Conservation (phyloP, 2,113 vertebrate species). For the Melanostigma gelatinosum region DNA sequence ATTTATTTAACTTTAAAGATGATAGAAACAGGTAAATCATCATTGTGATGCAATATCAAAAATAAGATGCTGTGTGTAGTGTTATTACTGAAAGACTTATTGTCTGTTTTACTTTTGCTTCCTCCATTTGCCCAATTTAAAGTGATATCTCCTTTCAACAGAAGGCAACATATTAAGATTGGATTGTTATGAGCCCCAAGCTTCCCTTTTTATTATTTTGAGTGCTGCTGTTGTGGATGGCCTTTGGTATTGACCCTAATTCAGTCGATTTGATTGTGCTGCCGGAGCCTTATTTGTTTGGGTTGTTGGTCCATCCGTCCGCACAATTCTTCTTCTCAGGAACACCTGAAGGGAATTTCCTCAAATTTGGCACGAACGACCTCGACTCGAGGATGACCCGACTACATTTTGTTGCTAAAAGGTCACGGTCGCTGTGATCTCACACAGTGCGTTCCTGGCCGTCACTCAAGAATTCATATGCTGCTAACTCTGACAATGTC, state of each 20-base stretch:
- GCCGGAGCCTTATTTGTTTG: too few species aligned
- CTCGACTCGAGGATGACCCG: not conserved
- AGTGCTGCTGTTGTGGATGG: constrained; percentile 41
- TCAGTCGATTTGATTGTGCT: not conserved
- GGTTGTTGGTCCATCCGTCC: too few species aligned
- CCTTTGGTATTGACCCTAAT: not conserved
- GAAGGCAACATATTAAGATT: not conserved
- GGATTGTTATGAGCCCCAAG: not conserved
- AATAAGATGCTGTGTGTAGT: not conserved
- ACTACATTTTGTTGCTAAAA: not conserved
- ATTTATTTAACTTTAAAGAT: not conserved
- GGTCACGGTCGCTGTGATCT: not conserved
- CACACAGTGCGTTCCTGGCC: not conserved
- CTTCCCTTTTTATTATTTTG: not conserved
- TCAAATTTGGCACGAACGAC: not conserved
- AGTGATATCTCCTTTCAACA: not conserved
- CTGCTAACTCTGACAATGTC: not conserved
- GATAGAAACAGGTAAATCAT: not conserved
- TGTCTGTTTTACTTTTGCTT: not conserved
- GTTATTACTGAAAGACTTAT: not conserved
- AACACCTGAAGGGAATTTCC: not conserved
- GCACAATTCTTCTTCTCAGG: not conserved
- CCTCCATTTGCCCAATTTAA: not conserved
- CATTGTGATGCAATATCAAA: not conserved
- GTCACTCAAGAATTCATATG: not conserved